Evolutionary conservation across 2,797 vertebrate species (phyloP).

Genomic region (Amblyopsis hoosieri): DNA sequence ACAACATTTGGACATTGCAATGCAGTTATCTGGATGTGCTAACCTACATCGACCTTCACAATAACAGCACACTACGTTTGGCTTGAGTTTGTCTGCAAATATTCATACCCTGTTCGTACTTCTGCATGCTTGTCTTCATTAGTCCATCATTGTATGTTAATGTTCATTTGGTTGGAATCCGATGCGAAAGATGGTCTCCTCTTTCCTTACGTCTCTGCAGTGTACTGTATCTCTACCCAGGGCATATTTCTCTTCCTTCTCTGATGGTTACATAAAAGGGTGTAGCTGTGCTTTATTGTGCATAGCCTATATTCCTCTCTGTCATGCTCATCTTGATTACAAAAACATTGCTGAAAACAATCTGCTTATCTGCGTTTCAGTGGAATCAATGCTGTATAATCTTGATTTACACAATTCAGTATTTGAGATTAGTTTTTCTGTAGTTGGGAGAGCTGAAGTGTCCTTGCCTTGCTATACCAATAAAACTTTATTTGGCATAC

Average conservation of each 20-base stretch:
- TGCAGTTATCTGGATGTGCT: too few relatives aligned
- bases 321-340: constrained; percentile 43
- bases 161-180: too few relatives aligned
- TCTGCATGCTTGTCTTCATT: too few relatives aligned
- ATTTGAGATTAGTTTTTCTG: constrained; percentile 42
- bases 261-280: constrained; percentile 35
- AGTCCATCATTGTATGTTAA: too few relatives aligned
- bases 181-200: neutral
- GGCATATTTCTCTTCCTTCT: constrained; percentile 27
- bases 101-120: too few relatives aligned
- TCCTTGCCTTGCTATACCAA: constrained; percentile 39
- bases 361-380: constrained; percentile 37
- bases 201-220: constrained; percentile 34
- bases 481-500: constrained; percentile 45
- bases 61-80: too few relatives aligned
- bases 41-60: too few relatives aligned
- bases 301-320: constrained; percentile 32
- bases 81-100: too few relatives aligned
- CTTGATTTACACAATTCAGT: constrained; percentile 38
- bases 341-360: constrained; percentile 29
- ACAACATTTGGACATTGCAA: too few relatives aligned
- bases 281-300: constrained; percentile 48
- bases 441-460: constrained; percentile 36
- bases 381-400: constrained; percentile 43
- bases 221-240: constrained; percentile 18